Percentiles rank a stretch among this genome's conserved stretches.
These are phyloP conservation scores for Poeciliopsis occidentalis DNA, from an alignment of 2,113 vertebrate genomes.

Conservation along the genomic window DNA sequence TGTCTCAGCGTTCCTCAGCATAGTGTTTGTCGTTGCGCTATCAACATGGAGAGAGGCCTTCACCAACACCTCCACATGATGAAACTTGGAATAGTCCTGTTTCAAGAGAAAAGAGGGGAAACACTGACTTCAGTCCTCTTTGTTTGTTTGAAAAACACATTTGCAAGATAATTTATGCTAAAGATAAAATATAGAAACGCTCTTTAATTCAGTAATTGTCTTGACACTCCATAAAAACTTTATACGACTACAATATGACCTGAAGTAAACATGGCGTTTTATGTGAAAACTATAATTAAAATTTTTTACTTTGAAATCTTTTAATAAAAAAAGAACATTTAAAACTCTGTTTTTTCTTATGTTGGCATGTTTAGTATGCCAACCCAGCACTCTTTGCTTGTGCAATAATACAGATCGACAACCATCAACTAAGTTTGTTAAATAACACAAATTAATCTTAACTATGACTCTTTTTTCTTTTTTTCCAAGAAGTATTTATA, in stretches of 20 bases:
- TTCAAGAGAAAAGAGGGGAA: constrained; percentile 1
- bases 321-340: background rate
- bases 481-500: no score
- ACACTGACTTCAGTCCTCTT: background rate
- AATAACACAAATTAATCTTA: no score
- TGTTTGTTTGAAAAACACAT: background rate
- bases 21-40: constrained; percentile 78
- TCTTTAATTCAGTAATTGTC: background rate
- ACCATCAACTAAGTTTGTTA: no score
- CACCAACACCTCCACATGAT: constrained; percentile 87
- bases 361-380: background rate
- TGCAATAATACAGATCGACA: background rate
- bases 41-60: constrained; percentile 84
- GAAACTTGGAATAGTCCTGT: constrained; percentile 87
- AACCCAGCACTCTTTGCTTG: background rate
- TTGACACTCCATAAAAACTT: background rate
- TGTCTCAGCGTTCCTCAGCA: constrained; percentile 79
- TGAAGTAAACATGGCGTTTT: background rate
- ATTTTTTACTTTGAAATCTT: background rate
- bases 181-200: background rate
- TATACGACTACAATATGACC: background rate
- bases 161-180: background rate
- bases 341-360: background rate
- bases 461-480: no score
- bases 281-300: no score